A percentile compares a stretch with the other conserved stretches of the same genome.
phyloP scores from a whole-genome alignment of 2,888 invertebrate species.

The Phymatocera aterrima region DNA sequence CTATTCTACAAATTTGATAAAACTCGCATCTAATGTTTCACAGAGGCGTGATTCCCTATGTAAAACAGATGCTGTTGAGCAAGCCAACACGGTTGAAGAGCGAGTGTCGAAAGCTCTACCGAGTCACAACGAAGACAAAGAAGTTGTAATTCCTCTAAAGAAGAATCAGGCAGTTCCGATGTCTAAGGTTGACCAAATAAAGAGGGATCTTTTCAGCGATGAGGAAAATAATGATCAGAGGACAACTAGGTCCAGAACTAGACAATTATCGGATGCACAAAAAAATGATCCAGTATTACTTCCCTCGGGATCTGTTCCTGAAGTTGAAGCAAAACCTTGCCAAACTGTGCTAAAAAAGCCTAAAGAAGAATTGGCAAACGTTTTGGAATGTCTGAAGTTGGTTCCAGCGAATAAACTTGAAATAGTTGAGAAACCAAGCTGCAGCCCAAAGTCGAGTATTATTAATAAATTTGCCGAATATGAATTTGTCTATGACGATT shows the following conservation, averaged over 20 bases:
- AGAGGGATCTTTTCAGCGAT: conserved; percentile 69
- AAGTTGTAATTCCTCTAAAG: conserved; percentile 35
- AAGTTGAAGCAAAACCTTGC: not conserved
- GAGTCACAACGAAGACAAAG: not conserved
- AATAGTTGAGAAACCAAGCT: not conserved
- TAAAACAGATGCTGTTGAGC: not conserved
- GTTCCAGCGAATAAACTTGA: conserved; percentile 64
- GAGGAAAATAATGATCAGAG: conserved; percentile 65
- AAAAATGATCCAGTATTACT: conserved; percentile 48
- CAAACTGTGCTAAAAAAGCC: not conserved
- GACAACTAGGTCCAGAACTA: conserved; percentile 62
- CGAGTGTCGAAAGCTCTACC: not conserved
- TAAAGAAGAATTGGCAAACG: conserved; percentile 60
- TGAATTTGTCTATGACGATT: conserved; percentile 63
- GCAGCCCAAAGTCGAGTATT: conserved; percentile 26
- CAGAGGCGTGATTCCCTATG: not conserved
- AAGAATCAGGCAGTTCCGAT: conserved; percentile 51
- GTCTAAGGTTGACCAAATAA: conserved; percentile 67
- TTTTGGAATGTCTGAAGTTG: conserved; percentile 67
- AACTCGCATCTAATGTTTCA: not conserved
- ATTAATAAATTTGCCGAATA: conserved; percentile 54
- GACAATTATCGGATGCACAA: conserved; percentile 51
- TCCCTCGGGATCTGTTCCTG: not conserved
- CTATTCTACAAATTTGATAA: not conserved
- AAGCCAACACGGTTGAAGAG: not conserved